Base-by-base conservation (phyloP, 2,113 vertebrate genomes). In the Nasalis larvatus region DNA sequence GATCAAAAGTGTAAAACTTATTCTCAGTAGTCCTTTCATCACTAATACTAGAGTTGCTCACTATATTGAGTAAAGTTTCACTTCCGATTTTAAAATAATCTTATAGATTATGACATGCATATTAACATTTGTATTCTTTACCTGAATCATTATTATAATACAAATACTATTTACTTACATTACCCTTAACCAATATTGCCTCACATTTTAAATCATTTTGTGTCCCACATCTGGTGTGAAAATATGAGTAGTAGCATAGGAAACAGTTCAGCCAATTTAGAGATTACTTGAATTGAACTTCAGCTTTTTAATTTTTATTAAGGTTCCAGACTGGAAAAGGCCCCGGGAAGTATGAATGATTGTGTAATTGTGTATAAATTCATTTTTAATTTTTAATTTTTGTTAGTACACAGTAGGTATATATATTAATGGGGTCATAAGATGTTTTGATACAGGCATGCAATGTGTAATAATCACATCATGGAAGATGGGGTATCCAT, bases 291-390 rank as follows among this genome's bases (percentile, higher is more conserved):
- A 97, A 60, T 58, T 81, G 27, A 92, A 87, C 10, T 83, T 89
- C 37, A 92, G 3, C 35, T 76, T 89, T 52, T 90, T 68, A 89
- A 74, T 92, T 60, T 92, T 96, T 42, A 89, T 85, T 89, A n/a
- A 90, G 52, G 4, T 89, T 82, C 21, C 5, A 60, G 17, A 73
- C 63, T 17, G 35, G 40, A 56, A 76, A 83, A 77, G 9, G 11
- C 37, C 68, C 0, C 76, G 23, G 40, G 42, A 89, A 86, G 94
- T 83, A 30, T 73, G 45, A 92, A 17, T 89, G 45, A 49, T 86
- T 47, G 47, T 71, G 0, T 74, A 97, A 27, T 5, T 63, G 60
- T 63, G 60, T 63, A 27, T 63, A 30, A 63, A 63, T 63, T 63
- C 30, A 0, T 63, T 63, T 63, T 63, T 30, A 63, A 60, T 30